Evolutionary conservation across 1,140 invertebrate genomes (phyloP), one percentile per base, ranked within the genome.

Genomic region (Caenorhabditis brenneri): DNA sequence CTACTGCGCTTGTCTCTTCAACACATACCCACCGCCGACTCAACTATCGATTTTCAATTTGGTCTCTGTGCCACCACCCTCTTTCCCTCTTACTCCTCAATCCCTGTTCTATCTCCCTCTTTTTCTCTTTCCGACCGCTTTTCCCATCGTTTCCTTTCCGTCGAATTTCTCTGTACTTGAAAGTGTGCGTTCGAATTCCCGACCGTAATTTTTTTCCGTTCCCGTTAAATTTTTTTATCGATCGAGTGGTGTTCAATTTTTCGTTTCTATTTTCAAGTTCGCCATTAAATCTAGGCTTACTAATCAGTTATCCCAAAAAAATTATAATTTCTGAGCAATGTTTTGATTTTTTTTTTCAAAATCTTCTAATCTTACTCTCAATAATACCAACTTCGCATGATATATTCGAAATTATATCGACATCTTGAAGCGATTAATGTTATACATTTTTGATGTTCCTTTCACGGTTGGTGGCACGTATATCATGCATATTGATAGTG

Each of bases 11-110:
- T 15, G 36, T 31, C 65, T 74, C 53, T 27, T 55, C 65, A 74
- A 74, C 65, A 74, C 65, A 31, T 74, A 74, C 65, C 22, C 65
- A 74, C n/a, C 46, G 65, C 65, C n/a, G 65, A 74, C 65, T 74
- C 65, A n/a, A 42, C 36, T 74, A 74, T 74, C 36, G 65, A 74
- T 74, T 74, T 74, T 74, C 65, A 74, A 74, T 74, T 74, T 74
- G 65, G 65, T 74, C 65, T 42, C 65, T 74, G 65, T 74, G 65
- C 65, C 65, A 74, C 65, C 65, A 19, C 65, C 22, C 36, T 42
- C 65, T 33, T n/a, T 36, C 12, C n/a, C 65, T 74, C 36, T 42
- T 74, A 31, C 65, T 74, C 65, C 36, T 12, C 65, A 74, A 74
- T 42, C 65, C 36, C n/a, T 42, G n/a, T 46, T 74, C 65, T 74